phyloP scores from a whole-genome alignment of 2,113 vertebrate genomes.

The Atrichornis clamosus region DNA sequence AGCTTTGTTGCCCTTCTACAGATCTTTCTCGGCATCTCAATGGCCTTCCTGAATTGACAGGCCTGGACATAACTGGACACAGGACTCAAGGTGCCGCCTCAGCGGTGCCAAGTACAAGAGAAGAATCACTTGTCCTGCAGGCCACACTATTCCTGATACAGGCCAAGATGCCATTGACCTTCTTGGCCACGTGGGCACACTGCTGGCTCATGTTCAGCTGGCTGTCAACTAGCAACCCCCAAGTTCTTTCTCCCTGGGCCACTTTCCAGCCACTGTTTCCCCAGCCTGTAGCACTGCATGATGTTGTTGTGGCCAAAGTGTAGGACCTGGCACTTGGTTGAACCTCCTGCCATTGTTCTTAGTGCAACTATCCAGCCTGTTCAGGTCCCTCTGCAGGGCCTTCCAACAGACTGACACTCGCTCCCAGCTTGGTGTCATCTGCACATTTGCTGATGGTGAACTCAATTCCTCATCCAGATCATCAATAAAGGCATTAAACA shows the following conservation, averaged over 20 bases:
- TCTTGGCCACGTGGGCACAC: too few relatives aligned
- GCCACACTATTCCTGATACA: not conserved
- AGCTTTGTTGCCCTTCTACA: not conserved
- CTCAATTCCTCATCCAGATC: not conserved
- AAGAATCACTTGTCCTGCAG: not conserved
- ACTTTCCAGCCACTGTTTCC: not conserved
- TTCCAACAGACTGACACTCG: not conserved
- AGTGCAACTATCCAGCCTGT: not conserved
- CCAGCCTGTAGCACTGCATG: not conserved
- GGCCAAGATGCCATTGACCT: not conserved
- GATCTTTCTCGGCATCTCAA: not conserved
- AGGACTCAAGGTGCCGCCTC: not conserved
- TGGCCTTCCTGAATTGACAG: not conserved
- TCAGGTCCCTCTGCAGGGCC: not conserved
- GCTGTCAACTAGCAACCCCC: not conserved
- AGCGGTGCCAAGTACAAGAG: not conserved
- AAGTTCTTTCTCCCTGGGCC: fast-evolving
- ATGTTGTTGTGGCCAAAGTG: not conserved
- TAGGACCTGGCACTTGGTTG: not conserved
- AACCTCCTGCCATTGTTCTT: not conserved
- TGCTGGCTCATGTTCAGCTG: not conserved
- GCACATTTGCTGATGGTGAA: not conserved
- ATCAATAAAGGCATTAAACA: not conserved
- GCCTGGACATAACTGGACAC: not conserved
- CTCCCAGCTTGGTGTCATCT: not conserved